These are phyloP conservation scores for Myotis vivesi DNA, from an alignment of 2,797 vertebrate species.

Conservation along the genomic window DNA sequence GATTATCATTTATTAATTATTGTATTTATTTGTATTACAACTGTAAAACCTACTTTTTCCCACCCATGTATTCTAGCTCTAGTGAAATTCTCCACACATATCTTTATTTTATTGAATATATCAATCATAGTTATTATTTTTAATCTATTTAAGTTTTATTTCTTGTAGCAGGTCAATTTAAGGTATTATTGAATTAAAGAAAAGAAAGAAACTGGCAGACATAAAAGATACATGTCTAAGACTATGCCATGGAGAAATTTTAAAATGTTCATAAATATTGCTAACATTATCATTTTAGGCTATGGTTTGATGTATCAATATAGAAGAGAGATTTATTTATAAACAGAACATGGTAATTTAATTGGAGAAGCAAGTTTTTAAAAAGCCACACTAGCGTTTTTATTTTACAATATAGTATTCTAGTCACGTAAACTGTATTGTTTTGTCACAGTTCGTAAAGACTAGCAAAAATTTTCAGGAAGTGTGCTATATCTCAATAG, in stretches of 20 bases:
- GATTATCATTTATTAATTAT: background rate
- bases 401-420: background rate
- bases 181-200: background rate
- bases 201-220: background rate
- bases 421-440: background rate
- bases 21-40: background rate
- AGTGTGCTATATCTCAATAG: slow-evolving; percentile 46
- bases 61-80: background rate
- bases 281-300: background rate
- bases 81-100: background rate
- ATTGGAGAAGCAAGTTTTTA: background rate
- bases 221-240: background rate
- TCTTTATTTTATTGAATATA: background rate
- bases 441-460: slow-evolving; percentile 19
- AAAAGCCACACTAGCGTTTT: background rate
- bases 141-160: background rate
- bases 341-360: background rate
- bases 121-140: background rate
- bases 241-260: background rate
- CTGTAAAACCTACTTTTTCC: background rate
- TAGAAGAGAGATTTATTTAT: background rate
- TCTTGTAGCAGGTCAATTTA: background rate
- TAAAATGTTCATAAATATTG: background rate
- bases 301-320: background rate
- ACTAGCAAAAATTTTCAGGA: accelerated